These are phyloP conservation scores for Caradrina clavipalpis DNA, from an alignment of 2,888 invertebrate species.

Conservation along the genomic window DNA sequence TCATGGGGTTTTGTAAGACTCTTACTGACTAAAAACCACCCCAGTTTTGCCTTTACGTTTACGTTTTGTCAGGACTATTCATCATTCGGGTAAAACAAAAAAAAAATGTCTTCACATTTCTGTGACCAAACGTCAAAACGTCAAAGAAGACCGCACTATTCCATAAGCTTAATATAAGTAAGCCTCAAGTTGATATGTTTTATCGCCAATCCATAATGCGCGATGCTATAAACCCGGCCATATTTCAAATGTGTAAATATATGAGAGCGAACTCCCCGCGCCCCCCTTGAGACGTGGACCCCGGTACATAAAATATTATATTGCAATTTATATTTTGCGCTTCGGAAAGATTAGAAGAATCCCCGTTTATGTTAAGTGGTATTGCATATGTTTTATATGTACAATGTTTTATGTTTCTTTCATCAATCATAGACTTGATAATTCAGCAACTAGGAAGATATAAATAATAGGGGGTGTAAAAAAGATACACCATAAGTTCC, in stretches of 20 bases:
- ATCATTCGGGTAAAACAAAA: neutral
- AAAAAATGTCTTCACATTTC: neutral
- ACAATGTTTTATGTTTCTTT: constrained; percentile 5
- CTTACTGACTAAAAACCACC: too few relatives aligned
- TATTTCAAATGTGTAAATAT: constrained; percentile 88
- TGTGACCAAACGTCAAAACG: constrained; percentile 6
- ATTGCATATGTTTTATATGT: constrained; percentile 50
- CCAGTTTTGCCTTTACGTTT: too few relatives aligned
- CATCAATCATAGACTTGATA: constrained; percentile 27
- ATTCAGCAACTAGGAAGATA: neutral
- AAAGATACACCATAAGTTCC: too few relatives aligned
- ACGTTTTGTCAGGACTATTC: too few relatives aligned
- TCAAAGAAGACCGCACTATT: constrained; percentile 11
- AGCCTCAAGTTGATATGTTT: constrained; percentile 75
- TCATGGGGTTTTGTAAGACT: too few relatives aligned
- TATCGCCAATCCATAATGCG: constrained; percentile 86
- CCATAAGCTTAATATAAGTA: constrained; percentile 51
- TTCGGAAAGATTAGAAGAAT: constrained; percentile 72
- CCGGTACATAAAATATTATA: constrained; percentile 81
- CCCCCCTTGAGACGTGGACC: constrained; percentile 66
- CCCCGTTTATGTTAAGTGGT: constrained; percentile 67
- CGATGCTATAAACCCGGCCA: constrained; percentile 81
- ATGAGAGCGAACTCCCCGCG: constrained; percentile 69
- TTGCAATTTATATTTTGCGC: constrained; percentile 77
- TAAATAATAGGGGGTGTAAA: too few relatives aligned